Evolutionary conservation across 2,113 vertebrate species (phyloP).

Genomic region (Rostratula benghalensis): DNA sequence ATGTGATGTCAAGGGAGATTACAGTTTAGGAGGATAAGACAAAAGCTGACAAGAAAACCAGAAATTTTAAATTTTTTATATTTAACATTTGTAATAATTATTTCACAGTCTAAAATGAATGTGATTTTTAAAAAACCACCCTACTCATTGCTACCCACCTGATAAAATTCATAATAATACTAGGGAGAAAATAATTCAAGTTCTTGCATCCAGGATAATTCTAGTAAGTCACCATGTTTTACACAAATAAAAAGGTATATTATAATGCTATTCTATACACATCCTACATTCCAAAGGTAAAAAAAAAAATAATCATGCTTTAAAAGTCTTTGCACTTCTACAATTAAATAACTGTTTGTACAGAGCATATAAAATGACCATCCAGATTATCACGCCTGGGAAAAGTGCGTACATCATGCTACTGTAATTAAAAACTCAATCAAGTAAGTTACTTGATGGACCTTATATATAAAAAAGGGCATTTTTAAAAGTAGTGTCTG

Average conservation of each 20-base stretch:
- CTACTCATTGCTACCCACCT: not conserved
- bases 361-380: slow-evolving; percentile 11
- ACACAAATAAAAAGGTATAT: slow-evolving; percentile 1
- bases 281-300: not conserved
- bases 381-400: not conserved
- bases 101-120: slow-evolving; percentile 14
- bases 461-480: not conserved
- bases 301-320: not conserved
- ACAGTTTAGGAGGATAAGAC: not conserved
- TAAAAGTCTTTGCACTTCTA: not conserved
- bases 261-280: not conserved
- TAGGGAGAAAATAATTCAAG: slow-evolving; percentile 35
- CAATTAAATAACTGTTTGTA: not conserved
- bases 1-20: not conserved
- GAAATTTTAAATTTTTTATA: slow-evolving; percentile 4
- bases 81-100: not conserved
- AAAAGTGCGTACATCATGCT: not conserved
- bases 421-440: not conserved
- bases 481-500: slow-evolving; percentile 17
- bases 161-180: not conserved
- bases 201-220: slow-evolving; percentile 10
- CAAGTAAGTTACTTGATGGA: not conserved
- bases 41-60: not conserved
- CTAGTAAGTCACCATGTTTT: slow-evolving; percentile 24
- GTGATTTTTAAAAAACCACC: not conserved